Base-by-base conservation (phyloP, 2,888 invertebrate species). In the Monopis laevigella region DNA sequence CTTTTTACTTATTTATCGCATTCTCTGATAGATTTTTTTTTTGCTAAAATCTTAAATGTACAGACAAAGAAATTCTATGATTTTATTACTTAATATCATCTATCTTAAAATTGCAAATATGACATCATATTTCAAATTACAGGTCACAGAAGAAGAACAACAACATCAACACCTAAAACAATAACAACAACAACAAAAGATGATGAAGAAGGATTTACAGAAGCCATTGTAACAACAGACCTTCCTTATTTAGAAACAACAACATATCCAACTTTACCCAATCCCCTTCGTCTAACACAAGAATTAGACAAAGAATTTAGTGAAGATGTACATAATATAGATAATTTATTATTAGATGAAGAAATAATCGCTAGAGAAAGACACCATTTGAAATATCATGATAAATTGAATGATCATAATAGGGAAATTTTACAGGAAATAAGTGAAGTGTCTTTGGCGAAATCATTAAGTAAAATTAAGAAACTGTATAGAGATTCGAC, bases 131-230 rank as follows among this genome's bases (percentile, higher is more conserved):
- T n/a, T n/a, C n/a, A n/a, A n/a, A 44, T 52, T 34, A 30, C 65
- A 80, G 78, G 75, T 58, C 78, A 78, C 53, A 69, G 74, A 54
- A 71, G 78, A 73, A 78, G 75, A 71, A 75, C 70, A 36, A 66
- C 69, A 17, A 66, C 75, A n/a, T 66, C 73, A 41, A 58, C 65
- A 44, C 62, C 70, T 11, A 58, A 58, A 53, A 61, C 67, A 40
- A 65, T 60, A 50, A 60, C 46, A 64, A 24, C 72, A 43, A 53
- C 55, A 48, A 45, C 53, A 35, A 62, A 59, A 36, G 57, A 47
- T 46, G 42, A 42, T 12, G 62, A 68, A 35, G 59, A 57, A 39
- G 63, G 59, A 11, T 51, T 57, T 5, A 68, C 70, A 16, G 68
- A 69, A 50, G 46, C 56, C 7, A 58, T 52, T 28, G n/a, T n/a